Conservation (phyloP, 2,888 invertebrate genomes). For the Morpho achilles region DNA sequence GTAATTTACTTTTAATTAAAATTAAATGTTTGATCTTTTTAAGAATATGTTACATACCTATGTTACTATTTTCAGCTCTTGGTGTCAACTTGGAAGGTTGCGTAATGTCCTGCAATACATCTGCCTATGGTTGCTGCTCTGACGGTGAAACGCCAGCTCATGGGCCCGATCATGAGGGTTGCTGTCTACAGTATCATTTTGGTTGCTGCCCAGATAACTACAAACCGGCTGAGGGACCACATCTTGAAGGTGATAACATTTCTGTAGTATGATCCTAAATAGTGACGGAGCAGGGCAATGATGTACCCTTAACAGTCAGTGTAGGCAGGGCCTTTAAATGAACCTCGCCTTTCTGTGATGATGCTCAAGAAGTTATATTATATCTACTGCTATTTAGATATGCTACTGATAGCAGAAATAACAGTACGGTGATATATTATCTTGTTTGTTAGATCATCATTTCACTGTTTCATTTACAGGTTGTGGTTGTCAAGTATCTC, state of each 20-base stretch:
- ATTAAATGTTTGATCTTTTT: no score
- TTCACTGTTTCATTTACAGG: conserved; percentile 54
- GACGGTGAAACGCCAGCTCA: conserved; percentile 92
- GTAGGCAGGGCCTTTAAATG: no score
- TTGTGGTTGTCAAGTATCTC: conserved; percentile 88
- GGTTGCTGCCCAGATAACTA: conserved; percentile 97
- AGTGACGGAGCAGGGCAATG: no score
- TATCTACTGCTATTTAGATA: no score
- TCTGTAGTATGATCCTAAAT: no score
- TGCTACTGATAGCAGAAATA: no score
- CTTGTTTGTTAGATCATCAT: no score
- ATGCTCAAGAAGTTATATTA: no score
- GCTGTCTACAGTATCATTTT: conserved; percentile 84
- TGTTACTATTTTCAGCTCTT: conserved; percentile 61
- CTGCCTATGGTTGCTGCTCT: conserved; percentile 91
- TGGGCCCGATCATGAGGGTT: conserved; percentile 90
- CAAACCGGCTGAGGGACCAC: conserved; percentile 88
- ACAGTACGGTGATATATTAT: no score
- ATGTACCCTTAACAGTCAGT: no score
- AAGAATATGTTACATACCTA: background rate
- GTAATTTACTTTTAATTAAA: no score
- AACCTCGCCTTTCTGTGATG: no score
- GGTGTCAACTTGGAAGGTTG: conserved; percentile 89
- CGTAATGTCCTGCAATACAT: conserved; percentile 81
- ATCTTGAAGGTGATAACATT: conserved; percentile 77